Percentiles rank a stretch among this genome's conserved stretches.
These are phyloP conservation scores for Lordiphosa andalusiaca DNA, from an alignment of 2,888 invertebrate genomes.

Conservation along the genomic window DNA sequence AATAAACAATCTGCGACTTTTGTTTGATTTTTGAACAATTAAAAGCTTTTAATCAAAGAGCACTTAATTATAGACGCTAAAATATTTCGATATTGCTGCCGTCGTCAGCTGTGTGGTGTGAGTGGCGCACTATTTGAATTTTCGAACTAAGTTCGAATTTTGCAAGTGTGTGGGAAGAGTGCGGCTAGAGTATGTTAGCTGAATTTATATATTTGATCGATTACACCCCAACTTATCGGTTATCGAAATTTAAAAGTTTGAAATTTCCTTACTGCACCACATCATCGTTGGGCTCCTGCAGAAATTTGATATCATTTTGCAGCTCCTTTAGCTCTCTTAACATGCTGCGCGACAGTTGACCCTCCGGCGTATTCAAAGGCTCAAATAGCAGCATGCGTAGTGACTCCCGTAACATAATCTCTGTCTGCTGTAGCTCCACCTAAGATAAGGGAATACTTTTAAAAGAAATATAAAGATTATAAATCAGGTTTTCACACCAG, in stretches of 20 bases:
- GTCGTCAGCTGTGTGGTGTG: too few species aligned
- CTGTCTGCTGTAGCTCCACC: slow-evolving; percentile 83
- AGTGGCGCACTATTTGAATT: too few species aligned
- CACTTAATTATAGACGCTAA: too few species aligned
- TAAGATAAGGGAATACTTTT: slow-evolving; percentile 50
- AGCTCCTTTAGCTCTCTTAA: slow-evolving; percentile 84
- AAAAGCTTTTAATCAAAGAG: too few species aligned
- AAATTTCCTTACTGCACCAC: slow-evolving; percentile 25
- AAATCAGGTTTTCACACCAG: slow-evolving; percentile 39
- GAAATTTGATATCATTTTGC: slow-evolving; percentile 81
- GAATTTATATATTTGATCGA: too few species aligned
- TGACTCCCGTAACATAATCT: slow-evolving; percentile 83
- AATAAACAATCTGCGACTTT: too few species aligned
- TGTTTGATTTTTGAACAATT: too few species aligned
- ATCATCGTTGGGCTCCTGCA: slow-evolving; percentile 50
- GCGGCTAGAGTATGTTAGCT: too few species aligned
- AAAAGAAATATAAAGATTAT: too few species aligned
- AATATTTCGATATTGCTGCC: too few species aligned
- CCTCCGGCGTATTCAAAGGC: slow-evolving; percentile 87
- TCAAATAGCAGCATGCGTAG: slow-evolving; percentile 86
- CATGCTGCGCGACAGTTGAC: slow-evolving; percentile 85
- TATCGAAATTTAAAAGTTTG: neutral
- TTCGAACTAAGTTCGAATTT: too few species aligned
- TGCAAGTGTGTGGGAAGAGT: too few species aligned
- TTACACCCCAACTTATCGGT: neutral